Percentiles rank a stretch among this genome's conserved stretches.
Evolutionary conservation across 2,797 vertebrate genomes (phyloP).

Genomic region (Acrossocheilus wenchowensis): DNA sequence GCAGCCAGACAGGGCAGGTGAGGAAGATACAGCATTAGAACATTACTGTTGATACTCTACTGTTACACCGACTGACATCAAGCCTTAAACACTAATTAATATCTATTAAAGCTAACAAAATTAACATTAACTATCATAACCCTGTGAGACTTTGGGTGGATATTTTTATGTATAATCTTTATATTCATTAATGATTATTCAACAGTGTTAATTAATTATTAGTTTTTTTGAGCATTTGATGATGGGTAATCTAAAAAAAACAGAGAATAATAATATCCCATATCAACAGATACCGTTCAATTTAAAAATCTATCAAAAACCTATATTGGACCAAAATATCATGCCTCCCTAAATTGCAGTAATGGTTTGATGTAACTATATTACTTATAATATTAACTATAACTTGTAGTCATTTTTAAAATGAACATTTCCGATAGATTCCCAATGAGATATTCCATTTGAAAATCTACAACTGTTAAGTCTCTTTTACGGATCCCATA

Average conservation of each 20-base stretch:
- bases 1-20: constrained; percentile 77
- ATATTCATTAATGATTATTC: not conserved
- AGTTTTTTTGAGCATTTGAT: not conserved
- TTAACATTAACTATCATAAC: not conserved
- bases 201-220: not conserved
- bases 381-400: not conserved
- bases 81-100: not conserved
- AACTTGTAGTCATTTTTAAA: not conserved
- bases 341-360: not conserved
- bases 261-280: not conserved
- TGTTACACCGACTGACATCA: not conserved
- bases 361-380: not conserved
- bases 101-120: not conserved
- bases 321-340: not conserved
- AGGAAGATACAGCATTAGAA: constrained; percentile 12
- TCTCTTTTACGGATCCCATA: not conserved
- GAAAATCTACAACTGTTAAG: not conserved
- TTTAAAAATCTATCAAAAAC: not conserved
- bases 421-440: not conserved
- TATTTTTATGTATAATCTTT: not conserved
- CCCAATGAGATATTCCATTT: not conserved
- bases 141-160: not conserved
- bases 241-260: not conserved
- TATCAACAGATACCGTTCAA: not conserved
- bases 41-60: not conserved